Evolutionary conservation across 2,888 invertebrate genomes (phyloP).

Genomic region (Hemithea aestivaria): DNA sequence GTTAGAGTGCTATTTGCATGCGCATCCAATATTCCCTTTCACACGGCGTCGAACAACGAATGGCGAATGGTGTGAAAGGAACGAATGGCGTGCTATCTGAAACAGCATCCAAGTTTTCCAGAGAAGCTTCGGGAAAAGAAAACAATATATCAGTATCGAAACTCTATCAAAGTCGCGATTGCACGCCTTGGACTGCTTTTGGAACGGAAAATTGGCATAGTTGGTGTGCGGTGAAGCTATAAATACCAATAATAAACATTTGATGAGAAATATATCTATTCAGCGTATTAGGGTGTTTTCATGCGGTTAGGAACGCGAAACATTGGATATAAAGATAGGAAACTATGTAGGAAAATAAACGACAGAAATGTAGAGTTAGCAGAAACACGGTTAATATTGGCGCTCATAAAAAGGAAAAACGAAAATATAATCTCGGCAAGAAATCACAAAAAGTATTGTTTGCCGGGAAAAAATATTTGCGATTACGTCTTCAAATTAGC

Average conservation of each 20-base stretch:
- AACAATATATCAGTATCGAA: conserved; percentile 6
- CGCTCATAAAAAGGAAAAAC: conserved; percentile 1
- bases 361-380: not conserved
- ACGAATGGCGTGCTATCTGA: conserved; percentile 17
- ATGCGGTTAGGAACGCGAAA: not conserved
- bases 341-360: not conserved
- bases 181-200: conserved; percentile 17
- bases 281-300: not conserved
- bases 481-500: not conserved
- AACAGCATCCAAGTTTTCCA: conserved; percentile 19
- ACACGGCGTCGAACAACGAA: conserved; percentile 14
- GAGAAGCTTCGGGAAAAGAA: conserved; percentile 9
- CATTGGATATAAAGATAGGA: not conserved
- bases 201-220: conserved; percentile 16
- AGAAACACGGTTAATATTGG: conserved; percentile 5
- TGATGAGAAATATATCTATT: conserved; percentile 11
- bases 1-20: conserved; percentile 10
- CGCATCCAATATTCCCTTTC: conserved; percentile 13
- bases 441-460: not conserved
- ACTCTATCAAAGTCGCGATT: conserved; percentile 10
- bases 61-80: conserved; percentile 13
- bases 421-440: not conserved
- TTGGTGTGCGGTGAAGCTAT: conserved; percentile 10
- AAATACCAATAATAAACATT: conserved; percentile 20
- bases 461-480: not conserved